Evolutionary conservation across 2,888 invertebrate genomes (phyloP).

Genomic region (Antitype chi): DNA sequence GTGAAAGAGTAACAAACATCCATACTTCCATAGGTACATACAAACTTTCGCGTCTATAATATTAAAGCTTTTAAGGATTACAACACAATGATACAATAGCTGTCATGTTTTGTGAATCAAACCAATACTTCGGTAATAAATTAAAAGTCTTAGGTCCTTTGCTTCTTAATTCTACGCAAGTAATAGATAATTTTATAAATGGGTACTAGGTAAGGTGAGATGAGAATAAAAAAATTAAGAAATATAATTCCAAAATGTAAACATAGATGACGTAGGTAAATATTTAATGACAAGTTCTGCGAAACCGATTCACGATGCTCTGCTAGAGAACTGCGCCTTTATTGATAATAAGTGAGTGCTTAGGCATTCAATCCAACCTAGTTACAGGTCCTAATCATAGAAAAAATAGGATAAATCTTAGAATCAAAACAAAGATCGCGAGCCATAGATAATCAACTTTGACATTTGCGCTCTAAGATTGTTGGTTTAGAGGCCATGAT

Average conservation of each 20-base stretch:
- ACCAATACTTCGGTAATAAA: neutral
- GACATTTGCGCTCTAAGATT: constrained; percentile 64
- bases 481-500: constrained; percentile 27
- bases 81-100: neutral
- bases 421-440: constrained; percentile 62
- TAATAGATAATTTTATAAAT: neutral
- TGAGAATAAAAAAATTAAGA: neutral
- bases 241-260: constrained; percentile 20
- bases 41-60: too few species aligned
- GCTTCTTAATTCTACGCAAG: neutral
- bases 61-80: too few species aligned
- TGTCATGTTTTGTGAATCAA: neutral
- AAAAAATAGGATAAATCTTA: constrained; percentile 13
- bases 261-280: constrained; percentile 37
- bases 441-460: constrained; percentile 72
- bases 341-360: neutral
- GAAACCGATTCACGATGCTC: neutral
- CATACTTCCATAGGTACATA: too few species aligned
- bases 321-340: neutral
- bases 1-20: too few species aligned
- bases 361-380: neutral
- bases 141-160: neutral
- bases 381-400: neutral
- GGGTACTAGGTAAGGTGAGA: neutral
- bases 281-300: constrained; percentile 34